These are phyloP conservation scores for Drosophila equinoxialis DNA, from an alignment of 1,140 invertebrate species.

Conservation along the genomic window DNA sequence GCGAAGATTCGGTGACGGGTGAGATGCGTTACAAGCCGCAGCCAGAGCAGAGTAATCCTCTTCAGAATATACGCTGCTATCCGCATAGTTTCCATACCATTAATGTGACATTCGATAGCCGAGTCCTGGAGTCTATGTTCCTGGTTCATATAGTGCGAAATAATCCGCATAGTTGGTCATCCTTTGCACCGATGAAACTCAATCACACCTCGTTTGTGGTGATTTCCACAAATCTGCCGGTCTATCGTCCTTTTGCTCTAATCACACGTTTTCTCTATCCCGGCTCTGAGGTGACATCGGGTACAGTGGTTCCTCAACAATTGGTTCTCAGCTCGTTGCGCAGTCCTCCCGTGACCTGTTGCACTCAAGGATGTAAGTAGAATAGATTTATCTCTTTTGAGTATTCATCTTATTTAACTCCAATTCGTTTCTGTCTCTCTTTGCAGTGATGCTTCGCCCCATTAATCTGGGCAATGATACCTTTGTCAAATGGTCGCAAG, in stretches of 20 bases:
- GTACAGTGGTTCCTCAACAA: slow-evolving; percentile 53
- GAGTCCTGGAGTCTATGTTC: slow-evolving; percentile 68
- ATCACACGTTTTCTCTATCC: slow-evolving; percentile 71
- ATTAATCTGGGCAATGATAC: slow-evolving; percentile 73
- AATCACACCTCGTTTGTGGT: slow-evolving; percentile 76
- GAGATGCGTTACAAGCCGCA: slow-evolving; percentile 70
- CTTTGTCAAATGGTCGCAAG: slow-evolving; percentile 77
- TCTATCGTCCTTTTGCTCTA: slow-evolving; percentile 74
- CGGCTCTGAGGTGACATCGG: slow-evolving; percentile 59
- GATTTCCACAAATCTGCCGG: slow-evolving; percentile 70
- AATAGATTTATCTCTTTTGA: neutral
- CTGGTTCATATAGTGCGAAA: slow-evolving; percentile 74
- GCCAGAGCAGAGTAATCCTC: slow-evolving; percentile 56
- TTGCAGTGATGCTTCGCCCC: slow-evolving; percentile 67
- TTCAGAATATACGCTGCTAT: slow-evolving; percentile 80
- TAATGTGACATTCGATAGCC: slow-evolving; percentile 77
- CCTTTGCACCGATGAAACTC: slow-evolving; percentile 69
- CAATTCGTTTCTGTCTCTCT: neutral
- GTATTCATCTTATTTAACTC: neutral
- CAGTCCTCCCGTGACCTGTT: slow-evolving; percentile 70
- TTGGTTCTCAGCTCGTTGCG: slow-evolving; percentile 71
- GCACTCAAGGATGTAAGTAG: slow-evolving; percentile 80
- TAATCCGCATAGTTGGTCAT: slow-evolving; percentile 76
- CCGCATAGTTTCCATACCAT: slow-evolving; percentile 78
- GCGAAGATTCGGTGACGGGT: slow-evolving; percentile 69